Base-by-base conservation (phyloP, 2,888 invertebrate genomes). In the Drosophila mayaguana region DNA sequence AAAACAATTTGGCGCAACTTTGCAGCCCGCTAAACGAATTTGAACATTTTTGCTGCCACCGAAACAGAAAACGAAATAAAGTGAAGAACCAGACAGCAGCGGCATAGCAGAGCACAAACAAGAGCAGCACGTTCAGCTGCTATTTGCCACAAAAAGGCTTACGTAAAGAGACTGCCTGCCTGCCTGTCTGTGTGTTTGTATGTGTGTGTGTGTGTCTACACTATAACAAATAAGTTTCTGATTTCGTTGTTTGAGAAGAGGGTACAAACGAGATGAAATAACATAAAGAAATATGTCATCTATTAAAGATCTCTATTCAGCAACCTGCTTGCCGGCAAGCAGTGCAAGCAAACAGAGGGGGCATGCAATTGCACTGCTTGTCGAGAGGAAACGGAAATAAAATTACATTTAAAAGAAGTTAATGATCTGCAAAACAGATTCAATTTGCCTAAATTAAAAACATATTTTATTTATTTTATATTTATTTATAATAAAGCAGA, bases 1-100 rank as follows among this genome's bases (percentile, higher is more conserved):
- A 72, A 70, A 84, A 80, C 74, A 82, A 84, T 89, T 83, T 81
- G 72, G 69, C 80, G 80, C 74, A 83, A 86, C 79, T 87, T 81
- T 72, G 74, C 68, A 87, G 70, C 80, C 80, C 81, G 84, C 81
- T 85, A 85, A 85, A 86, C 84, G 84, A 88, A 88, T 85, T 79
- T 85, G 45, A 67, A 60, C 63, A 72, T 75, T 71, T 77, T 84
- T 64, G 18, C 20, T 38, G 64, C 48, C 40, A 68, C 46, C 18
- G 32, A 56, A 63, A 36, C 38, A 20, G 16, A 22, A 38, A 38
- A 38, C 34, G 11, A 50, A 66, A 16, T 48, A 28, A 53, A 40
- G 9, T 2, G 11, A 12, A 6, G 36, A 40, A 54, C 25, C 25
- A 22, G 22, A 54, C 25, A 54, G 16, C n/a, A 7, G 22, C n/a